A percentile compares a stretch with the other conserved stretches of the same genome.
Conservation (phyloP, 2,797 vertebrate species). For the Paratrypauchen microcephalus region DNA sequence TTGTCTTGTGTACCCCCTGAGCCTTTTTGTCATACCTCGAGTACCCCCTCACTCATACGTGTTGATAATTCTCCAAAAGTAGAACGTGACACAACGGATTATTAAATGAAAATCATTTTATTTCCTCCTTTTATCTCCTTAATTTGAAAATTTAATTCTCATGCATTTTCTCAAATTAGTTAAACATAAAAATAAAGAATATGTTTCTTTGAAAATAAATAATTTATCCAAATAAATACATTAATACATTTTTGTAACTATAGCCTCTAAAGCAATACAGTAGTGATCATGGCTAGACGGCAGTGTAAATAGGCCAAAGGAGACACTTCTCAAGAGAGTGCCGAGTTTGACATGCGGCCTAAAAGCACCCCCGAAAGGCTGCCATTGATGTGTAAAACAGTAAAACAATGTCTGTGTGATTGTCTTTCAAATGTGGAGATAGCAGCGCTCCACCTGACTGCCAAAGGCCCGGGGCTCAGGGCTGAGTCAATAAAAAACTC, state of each 20-base stretch:
- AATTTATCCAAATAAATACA: too few species aligned
- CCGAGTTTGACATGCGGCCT: constrained; percentile 49
- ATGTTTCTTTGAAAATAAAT: too few species aligned
- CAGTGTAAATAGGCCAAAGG: constrained; percentile 13
- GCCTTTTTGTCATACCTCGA: too few species aligned
- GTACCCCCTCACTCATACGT: too few species aligned
- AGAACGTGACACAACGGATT: too few species aligned
- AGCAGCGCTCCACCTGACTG: constrained; percentile 67
- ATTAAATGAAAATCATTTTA: too few species aligned
- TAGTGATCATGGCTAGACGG: constrained; percentile 18
- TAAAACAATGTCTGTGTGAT: constrained; percentile 72
- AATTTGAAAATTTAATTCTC: too few species aligned
- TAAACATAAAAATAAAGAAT: too few species aligned
- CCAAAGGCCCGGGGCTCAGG: constrained; percentile 67
- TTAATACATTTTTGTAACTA: background rate
- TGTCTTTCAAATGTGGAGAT: constrained; percentile 78
- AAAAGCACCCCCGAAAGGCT: constrained; percentile 60
- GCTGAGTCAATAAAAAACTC: constrained; percentile 71
- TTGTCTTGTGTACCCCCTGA: too few species aligned
- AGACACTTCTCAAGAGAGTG: constrained; percentile 47
- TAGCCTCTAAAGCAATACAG: background rate
- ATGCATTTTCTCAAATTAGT: too few species aligned
- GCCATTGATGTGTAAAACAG: constrained; percentile 79
- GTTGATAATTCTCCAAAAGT: too few species aligned
- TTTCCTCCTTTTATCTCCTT: too few species aligned